Evolutionary conservation across 2,888 invertebrate species (phyloP).

Genomic region (Polydesmus complanatus): DNA sequence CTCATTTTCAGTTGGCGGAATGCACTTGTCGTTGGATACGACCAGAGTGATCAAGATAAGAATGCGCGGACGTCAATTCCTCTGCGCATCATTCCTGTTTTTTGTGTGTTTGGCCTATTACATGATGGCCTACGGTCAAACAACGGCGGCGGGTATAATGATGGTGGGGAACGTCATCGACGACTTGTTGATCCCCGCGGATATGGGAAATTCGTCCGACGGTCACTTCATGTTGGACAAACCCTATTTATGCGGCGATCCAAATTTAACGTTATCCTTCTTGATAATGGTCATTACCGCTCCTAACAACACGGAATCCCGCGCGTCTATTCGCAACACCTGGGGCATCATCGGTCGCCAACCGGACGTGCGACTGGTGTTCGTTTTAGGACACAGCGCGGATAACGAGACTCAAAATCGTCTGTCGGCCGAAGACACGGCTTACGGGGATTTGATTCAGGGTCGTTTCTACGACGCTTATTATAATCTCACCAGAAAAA

Average conservation of each 20-base stretch:
- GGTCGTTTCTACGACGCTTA: conserved; percentile 22
- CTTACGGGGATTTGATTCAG: conserved; percentile 23
- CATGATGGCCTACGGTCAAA: conserved; percentile 12
- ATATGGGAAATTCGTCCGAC: not conserved
- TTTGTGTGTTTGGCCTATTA: conserved; percentile 12
- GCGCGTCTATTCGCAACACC: conserved; percentile 25
- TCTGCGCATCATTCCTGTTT: conserved; percentile 5
- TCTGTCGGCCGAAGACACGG: conserved; percentile 20
- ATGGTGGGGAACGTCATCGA: not conserved
- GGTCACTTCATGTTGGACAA: conserved; percentile 6
- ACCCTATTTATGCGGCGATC: not conserved
- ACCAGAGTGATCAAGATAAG: not conserved
- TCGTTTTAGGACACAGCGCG: conserved; percentile 17
- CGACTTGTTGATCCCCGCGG: not conserved
- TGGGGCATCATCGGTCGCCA: conserved; percentile 23
- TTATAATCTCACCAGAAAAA: conserved; percentile 23
- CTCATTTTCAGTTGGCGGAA: too few species aligned
- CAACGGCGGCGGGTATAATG: not conserved
- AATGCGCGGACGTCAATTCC: conserved; percentile 7
- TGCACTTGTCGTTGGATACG: not conserved
- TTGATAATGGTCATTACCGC: conserved; percentile 14
- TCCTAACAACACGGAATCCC: conserved; percentile 9
- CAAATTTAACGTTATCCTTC: not conserved
- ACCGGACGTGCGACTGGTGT: conserved; percentile 19
- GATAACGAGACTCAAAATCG: conserved; percentile 13